Evolutionary conservation across 2,888 invertebrate genomes (phyloP), one percentile per base, ranked within the genome.

Genomic region (Drosophila vallismaia): DNA sequence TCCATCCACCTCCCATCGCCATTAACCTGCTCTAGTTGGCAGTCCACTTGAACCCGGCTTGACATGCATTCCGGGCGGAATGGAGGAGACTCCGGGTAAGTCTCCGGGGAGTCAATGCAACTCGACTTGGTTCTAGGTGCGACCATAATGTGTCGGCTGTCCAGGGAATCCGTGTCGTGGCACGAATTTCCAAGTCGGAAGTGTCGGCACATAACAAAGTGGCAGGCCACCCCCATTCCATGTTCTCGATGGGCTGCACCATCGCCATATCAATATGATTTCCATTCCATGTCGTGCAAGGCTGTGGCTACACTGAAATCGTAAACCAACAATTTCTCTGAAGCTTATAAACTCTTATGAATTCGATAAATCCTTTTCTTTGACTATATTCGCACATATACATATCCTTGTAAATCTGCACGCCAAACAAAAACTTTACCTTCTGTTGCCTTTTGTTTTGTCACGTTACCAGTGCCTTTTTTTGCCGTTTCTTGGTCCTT

Each of bases 151-250:
- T 50, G 50, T 28, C 33, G 45, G 54, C 46, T 69, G 71, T 59
- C 72, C 54, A 51, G 63, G 40, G 63, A 79, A 89, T 81, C 72
- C 86, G 76, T 89, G 88, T 81, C 88, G 88, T 88, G 88, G 88
- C 89, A 89, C 88, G 75, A 79, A 87, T 87, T 74, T 56, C 67
- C 77, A 46, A 71, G 77, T 86, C 86, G 88, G 88, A 88, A 88
- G 83, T 84, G 88, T 79, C 82, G 82, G 86, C 83, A 71, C 60
- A 79, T 69, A 84, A 80, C 84, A 81, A 81, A 81, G 84, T 81
- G 84, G 68, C 78, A 46, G 51, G 9, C 14, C 51, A 40, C 67
- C 60, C 14, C 53, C 28, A 42, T 44, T 40, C 51, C 66, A 24
- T 19, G 12, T 51, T 51, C 38, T 64, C 38, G 55, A 67, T 55